phyloP scores from a whole-genome alignment of 2,888 invertebrate genomes.

The Cantharis lateralis region DNA sequence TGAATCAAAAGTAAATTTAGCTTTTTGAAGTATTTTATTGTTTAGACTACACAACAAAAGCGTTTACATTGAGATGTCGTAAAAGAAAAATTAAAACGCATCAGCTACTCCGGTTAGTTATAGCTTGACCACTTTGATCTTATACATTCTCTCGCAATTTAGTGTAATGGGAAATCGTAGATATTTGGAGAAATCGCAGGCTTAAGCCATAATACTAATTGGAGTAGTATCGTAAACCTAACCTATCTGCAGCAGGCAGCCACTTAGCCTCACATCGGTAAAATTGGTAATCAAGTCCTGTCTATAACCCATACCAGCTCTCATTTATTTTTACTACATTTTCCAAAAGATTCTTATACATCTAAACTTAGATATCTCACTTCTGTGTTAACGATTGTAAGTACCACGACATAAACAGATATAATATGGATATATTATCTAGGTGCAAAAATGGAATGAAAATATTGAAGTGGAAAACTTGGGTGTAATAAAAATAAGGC shows the following conservation, averaged over 20 bases:
- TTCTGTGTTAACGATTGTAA: background rate
- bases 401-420: background rate
- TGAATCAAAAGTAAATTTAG: background rate
- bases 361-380: background rate
- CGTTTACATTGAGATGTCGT: background rate
- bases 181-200: constrained; percentile 36
- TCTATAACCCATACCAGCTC: constrained; percentile 41
- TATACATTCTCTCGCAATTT: constrained; percentile 32
- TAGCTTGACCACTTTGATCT: constrained; percentile 21
- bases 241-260: constrained; percentile 48
- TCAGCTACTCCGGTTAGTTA: constrained; percentile 7
- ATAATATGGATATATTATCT: no score
- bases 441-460: background rate
- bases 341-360: background rate
- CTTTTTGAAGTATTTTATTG: background rate
- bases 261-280: constrained; percentile 44
- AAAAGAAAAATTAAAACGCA: background rate
- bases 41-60: background rate
- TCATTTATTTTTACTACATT: constrained; percentile 32
- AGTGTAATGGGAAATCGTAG: constrained; percentile 36
- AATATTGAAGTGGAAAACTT: background rate
- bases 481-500: constrained; percentile 3
- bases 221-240: constrained; percentile 48
- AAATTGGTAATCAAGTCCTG: constrained; percentile 49
- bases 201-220: constrained; percentile 48